Evolutionary conservation across 2,797 vertebrate species (phyloP), one percentile per base, ranked within the genome.

Genomic region (Pseudochirops corinnae): DNA sequence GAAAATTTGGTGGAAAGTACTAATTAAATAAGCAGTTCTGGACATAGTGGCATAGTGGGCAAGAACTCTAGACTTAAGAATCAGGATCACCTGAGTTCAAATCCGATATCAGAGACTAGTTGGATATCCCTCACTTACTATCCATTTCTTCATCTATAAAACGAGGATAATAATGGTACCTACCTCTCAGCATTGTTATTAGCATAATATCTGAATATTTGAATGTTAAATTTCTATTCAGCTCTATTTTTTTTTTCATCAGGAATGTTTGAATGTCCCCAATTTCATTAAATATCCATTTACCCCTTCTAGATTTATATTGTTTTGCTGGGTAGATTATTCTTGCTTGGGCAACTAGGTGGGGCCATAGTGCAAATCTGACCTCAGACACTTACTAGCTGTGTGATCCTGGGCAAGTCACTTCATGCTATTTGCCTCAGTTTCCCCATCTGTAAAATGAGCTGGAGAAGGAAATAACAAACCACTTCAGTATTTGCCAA

Each of bases 381-480:
- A 94, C 92, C 95, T 90, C 0, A 90, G 95, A 92, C 50, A 1
- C 92, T 57, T 90, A 50, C 31, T 56, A 1, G 55, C 96, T 90
- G 60, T 0, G 1, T 56, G 90, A 0, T 0, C 52, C 33, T 5
- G 56, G 7, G 18, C 60, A 53, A 95, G 56, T 96, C 94, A 33
- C 91, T 52, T 9, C n/a, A 50, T 95, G 39, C 93, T 26, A 10
- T 87, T 87, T 46, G 4, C 39, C 7, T 18, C 62, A 82, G n/a
- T 46, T 82, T 82, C 67, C 1, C 24, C 18, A 82, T 82, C 28
- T 39, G 67, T 39, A 21, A 82, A 39, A 82, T 82, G 67, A 82
- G 18, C 7, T 46, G n/a, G 7, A 39, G 67, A 82, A 82, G 18
- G n/a, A 82, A 82, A 46, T 82, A n/a, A 7, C 67, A 82, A 82